Percentiles rank a stretch among this genome's conserved stretches.
These are phyloP conservation scores for Pungitius pungitius DNA, from an alignment of 2,113 vertebrate species.

Conservation along the genomic window DNA sequence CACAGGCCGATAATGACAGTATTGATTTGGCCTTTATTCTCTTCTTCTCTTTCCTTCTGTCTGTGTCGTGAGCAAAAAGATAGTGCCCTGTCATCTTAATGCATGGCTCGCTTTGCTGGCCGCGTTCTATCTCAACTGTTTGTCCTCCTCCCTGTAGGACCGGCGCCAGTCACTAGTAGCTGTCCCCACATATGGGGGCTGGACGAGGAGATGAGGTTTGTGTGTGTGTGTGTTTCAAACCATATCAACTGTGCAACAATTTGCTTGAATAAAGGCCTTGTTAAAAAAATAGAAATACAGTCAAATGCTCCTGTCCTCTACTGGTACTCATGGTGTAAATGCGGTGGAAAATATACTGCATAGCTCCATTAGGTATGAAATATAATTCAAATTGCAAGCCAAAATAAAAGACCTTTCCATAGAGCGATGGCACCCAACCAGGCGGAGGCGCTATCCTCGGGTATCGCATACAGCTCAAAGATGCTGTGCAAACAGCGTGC, in stretches of 20 bases:
- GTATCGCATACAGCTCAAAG: no score
- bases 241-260: background rate
- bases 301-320: background rate
- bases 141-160: background rate
- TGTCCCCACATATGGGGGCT: constrained; percentile 1
- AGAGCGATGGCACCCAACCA: background rate
- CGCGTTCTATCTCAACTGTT: background rate
- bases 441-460: no score
- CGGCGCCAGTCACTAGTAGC: constrained; percentile 6
- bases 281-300: constrained; percentile 5
- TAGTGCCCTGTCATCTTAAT: background rate
- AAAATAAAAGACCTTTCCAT: background rate
- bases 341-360: background rate
- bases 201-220: constrained; percentile 3
- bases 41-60: constrained; percentile 24
- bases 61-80: constrained; percentile 14
- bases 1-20: constrained; percentile 70
- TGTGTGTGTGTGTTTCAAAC: background rate
- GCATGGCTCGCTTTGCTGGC: background rate
- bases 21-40: constrained; percentile 71
- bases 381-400: background rate
- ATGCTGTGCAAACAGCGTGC: no score
- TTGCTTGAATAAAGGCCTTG: background rate
- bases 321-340: background rate
- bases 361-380: background rate